Evolutionary conservation across 2,888 invertebrate genomes (phyloP).

Genomic region (Nezara viridula): DNA sequence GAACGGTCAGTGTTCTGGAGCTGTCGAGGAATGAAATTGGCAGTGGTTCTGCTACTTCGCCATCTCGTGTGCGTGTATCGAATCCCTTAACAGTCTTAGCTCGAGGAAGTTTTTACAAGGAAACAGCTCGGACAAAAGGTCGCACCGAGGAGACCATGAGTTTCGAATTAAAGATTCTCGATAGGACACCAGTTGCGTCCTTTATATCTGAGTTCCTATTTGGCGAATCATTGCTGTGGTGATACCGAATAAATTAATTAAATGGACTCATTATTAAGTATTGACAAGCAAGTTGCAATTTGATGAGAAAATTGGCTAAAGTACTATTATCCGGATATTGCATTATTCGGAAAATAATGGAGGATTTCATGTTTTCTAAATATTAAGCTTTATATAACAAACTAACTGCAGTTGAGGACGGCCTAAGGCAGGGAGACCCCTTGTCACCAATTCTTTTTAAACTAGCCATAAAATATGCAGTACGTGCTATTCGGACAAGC

Average conservation of each 20-base stretch:
- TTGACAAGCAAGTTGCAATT: no score
- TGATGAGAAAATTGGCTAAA: no score
- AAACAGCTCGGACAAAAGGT: not conserved
- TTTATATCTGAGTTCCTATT: not conserved
- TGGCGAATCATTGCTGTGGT: not conserved
- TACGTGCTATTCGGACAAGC: no score
- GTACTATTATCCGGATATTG: no score
- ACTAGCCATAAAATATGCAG: no score
- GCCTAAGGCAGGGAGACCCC: no score
- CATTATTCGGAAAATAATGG: no score
- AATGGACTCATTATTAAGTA: no score
- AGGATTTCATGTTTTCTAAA: no score
- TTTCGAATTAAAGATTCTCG: not conserved
- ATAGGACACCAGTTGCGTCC: not conserved
- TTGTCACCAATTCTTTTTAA: no score
- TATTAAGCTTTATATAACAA: no score
- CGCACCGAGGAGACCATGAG: not conserved
- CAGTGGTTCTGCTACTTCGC: not conserved
- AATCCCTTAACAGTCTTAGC: not conserved
- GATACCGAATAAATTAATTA: not conserved
- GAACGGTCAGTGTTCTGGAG: not conserved
- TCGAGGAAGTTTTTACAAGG: not conserved
- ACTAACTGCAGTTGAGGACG: no score
- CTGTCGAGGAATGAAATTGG: not conserved
- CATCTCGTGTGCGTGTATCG: slow-evolving; percentile 7